A percentile compares a stretch with the other conserved stretches of the same genome.
Conservation (phyloP, 2,797 vertebrate genomes). For the Babyrousa celebensis region DNA sequence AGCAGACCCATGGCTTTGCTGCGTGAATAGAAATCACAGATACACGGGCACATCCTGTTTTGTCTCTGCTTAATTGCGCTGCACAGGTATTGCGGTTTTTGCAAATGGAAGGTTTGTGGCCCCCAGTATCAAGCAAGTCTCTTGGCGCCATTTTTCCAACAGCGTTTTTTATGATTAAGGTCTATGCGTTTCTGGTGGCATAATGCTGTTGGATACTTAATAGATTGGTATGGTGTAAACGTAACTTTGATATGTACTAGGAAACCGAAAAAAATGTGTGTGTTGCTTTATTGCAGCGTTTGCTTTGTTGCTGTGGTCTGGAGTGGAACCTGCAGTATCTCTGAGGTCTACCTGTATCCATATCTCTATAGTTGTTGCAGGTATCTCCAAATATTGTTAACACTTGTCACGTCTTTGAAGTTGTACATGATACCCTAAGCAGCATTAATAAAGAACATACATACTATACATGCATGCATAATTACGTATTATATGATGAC, state of each 20-base stretch:
- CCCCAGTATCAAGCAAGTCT: not conserved
- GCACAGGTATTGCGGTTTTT: not conserved
- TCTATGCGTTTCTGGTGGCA: not conserved
- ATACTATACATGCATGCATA: not conserved
- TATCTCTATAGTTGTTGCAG: not conserved
- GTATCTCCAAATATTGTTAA: not conserved
- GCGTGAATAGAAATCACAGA: not conserved
- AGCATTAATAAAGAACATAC: not conserved
- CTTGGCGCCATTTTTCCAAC: not conserved
- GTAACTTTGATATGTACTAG: not conserved
- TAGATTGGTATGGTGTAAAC: not conserved
- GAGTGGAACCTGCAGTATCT: not conserved
- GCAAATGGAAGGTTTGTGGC: not conserved
- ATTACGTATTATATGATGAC: not conserved
- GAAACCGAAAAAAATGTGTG: not conserved
- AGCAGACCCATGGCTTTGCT: not conserved
- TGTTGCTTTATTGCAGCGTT: not conserved
- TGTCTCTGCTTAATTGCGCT: not conserved
- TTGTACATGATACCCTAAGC: not conserved
- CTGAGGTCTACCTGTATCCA: not conserved
- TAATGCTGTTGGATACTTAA: not conserved
- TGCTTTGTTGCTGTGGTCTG: not conserved
- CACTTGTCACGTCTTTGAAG: not conserved
- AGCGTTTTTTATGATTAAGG: not conserved
- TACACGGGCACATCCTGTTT: not conserved